These are phyloP conservation scores for Strongylocentrotus purpuratus DNA, from an alignment of 35 echinoderm and acorn worm genomes.

Conservation along the genomic window DNA sequence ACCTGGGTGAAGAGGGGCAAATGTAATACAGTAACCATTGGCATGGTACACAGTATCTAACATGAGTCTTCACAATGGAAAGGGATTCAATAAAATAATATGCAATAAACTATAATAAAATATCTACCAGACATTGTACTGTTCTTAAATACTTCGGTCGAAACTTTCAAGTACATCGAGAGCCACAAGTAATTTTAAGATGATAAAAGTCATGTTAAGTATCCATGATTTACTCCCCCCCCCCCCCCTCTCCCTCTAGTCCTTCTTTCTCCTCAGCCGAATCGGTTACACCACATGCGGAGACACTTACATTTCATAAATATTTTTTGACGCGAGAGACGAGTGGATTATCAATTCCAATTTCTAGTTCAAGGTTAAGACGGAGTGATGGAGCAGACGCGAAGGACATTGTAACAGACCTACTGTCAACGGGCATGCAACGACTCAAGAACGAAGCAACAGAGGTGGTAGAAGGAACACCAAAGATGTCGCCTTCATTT, in stretches of 20 bases:
- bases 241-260: not conserved
- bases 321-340: not conserved
- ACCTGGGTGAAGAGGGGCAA: too few relatives aligned
- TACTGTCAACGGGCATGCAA: not conserved
- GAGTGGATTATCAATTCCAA: conserved; percentile 3
- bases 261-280: not conserved
- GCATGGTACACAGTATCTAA: too few relatives aligned
- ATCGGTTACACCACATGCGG: not conserved
- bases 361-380: conserved; percentile 13
- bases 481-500: not conserved
- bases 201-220: not conserved
- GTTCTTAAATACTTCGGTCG: too few relatives aligned
- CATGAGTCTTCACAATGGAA: too few relatives aligned
- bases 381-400: not conserved
- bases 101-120: too few relatives aligned
- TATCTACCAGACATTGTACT: too few relatives aligned
- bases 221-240: not conserved
- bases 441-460: not conserved
- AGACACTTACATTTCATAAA: not conserved
- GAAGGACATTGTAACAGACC: not conserved
- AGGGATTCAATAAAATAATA: too few relatives aligned
- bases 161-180: too few relatives aligned
- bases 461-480: not conserved
- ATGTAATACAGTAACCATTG: too few relatives aligned
- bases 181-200: too few relatives aligned